phyloP scores from a whole-genome alignment of 2,888 invertebrate genomes.

The Aelia acuminata region DNA sequence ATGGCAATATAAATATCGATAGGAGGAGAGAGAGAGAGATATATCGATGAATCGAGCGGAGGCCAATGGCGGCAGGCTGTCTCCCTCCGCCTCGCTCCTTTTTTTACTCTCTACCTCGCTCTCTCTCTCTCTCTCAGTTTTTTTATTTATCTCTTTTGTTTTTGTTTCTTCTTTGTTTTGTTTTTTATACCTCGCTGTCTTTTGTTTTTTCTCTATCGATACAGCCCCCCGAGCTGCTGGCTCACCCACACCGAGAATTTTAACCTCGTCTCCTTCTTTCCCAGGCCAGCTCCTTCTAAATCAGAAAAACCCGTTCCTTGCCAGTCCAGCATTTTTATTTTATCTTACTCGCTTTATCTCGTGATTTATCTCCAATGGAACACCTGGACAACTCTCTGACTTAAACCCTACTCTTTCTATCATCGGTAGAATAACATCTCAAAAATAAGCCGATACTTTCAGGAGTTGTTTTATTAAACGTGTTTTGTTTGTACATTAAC shows the following conservation, averaged over 20 bases:
- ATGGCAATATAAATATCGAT: background rate
- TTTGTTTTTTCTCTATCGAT: conserved; percentile 2
- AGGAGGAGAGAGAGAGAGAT: no score
- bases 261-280: background rate
- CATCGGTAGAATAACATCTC: background rate
- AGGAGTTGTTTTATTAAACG: no score
- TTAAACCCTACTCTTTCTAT: background rate
- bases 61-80: conserved; percentile 43
- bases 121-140: background rate
- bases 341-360: background rate
- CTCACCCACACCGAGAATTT: conserved; percentile 40
- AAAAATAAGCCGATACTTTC: background rate
- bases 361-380: background rate
- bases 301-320: background rate
- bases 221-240: background rate
- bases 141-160: background rate
- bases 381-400: background rate
- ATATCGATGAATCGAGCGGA: background rate
- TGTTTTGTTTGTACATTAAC: background rate
- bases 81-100: background rate
- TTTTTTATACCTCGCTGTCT: conserved; percentile 37
- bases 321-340: background rate
- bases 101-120: background rate
- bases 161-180: conserved; percentile 15
- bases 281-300: background rate